Evolutionary conservation across 2,113 vertebrate species (phyloP).

Genomic region (Pituophis catenifer): DNA sequence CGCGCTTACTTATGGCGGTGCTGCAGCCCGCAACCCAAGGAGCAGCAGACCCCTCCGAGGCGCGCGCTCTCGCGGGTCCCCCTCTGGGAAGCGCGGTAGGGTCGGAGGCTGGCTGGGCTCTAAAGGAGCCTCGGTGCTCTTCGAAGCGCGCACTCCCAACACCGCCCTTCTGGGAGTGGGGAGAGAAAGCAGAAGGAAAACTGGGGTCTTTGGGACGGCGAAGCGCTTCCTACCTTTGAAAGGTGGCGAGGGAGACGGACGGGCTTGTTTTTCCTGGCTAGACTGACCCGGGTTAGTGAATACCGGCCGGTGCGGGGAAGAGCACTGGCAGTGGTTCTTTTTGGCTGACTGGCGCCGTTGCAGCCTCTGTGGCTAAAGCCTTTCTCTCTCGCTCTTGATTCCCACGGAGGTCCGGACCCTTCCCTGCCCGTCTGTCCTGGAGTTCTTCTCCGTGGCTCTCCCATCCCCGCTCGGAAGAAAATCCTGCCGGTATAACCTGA

Average conservation of each 20-base stretch:
- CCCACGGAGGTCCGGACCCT: background rate
- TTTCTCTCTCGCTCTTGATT: background rate
- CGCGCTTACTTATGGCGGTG: background rate
- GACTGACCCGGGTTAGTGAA: background rate
- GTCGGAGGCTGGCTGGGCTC: rapidly evolving
- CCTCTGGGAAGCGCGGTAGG: background rate
- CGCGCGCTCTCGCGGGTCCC: background rate
- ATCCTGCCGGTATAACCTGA: background rate
- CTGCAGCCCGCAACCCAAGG: background rate
- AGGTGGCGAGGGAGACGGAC: background rate
- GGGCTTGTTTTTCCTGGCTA: background rate
- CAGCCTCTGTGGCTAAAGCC: background rate
- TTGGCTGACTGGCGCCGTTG: background rate
- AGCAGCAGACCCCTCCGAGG: background rate
- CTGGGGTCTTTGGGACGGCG: background rate
- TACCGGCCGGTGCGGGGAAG: background rate
- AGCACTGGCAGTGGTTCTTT: background rate
- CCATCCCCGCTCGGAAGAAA: background rate
- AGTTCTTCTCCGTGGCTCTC: background rate
- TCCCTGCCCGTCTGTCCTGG: background rate
- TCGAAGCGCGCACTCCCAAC: background rate
- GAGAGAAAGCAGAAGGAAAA: constrained; percentile 16
- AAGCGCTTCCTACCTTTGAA: background rate
- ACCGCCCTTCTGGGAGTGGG: constrained; percentile 39
- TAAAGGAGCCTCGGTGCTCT: too few relatives aligned